A percentile compares a stretch with the other conserved stretches of the same genome.
These are phyloP conservation scores for Nyctibius grandis DNA, from an alignment of 2,797 vertebrate genomes.

Conservation along the genomic window DNA sequence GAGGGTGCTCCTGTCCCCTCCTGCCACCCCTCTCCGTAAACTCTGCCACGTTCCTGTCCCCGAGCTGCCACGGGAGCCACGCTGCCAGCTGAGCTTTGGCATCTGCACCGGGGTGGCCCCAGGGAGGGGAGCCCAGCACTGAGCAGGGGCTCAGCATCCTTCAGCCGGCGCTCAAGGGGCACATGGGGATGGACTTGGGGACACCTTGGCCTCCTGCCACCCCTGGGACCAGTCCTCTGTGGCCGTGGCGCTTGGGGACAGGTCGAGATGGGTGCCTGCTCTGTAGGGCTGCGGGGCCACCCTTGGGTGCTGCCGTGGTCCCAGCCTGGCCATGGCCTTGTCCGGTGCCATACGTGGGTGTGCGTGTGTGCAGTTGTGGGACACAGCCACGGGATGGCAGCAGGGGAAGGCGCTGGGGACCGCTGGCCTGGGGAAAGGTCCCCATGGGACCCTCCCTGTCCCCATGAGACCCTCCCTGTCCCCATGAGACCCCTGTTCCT, in stretches of 20 bases:
- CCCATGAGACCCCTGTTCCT: no score
- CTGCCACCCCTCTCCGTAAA: neutral
- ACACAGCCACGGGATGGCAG: neutral
- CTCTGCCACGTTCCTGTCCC: rapidly evolving
- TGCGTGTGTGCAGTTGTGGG: neutral
- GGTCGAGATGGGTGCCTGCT: rapidly evolving
- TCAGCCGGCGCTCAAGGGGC: neutral
- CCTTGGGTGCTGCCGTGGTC: rapidly evolving
- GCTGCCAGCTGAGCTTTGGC: neutral
- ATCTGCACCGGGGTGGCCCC: neutral
- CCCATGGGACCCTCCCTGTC: no score
- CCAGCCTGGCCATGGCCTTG: neutral
- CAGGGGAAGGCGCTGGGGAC: neutral
- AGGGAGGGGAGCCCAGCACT: neutral
- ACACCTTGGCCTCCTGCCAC: neutral
- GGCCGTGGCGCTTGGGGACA: rapidly evolving
- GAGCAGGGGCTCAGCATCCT: neutral
- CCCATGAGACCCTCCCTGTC: neutral
- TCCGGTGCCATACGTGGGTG: rapidly evolving
- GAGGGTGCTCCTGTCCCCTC: neutral
- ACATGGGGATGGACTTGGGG: neutral
- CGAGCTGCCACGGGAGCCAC: rapidly evolving
- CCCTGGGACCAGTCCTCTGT: neutral
- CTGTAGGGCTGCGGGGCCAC: neutral
- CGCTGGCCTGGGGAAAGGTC: neutral